These are phyloP conservation scores for Centrocercus urophasianus DNA, from an alignment of 2,113 vertebrate species.

Conservation along the genomic window DNA sequence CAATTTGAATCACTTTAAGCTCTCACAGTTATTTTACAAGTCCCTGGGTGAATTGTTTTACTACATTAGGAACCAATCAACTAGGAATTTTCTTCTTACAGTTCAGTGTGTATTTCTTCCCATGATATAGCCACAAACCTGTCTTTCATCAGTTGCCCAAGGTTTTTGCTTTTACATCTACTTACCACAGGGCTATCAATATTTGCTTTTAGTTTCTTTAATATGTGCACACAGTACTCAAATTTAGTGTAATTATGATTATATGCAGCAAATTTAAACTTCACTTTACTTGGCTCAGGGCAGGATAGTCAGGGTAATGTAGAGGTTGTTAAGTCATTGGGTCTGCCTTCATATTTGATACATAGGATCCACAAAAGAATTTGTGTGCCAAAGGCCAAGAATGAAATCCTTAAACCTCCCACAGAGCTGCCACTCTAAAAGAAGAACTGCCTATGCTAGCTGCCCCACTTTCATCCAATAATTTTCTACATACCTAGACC, in stretches of 20 bases:
- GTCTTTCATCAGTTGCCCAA: conserved; percentile 18
- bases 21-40: conserved; percentile 33
- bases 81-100: conserved; percentile 46
- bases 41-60: conserved; percentile 25
- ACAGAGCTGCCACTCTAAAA: conserved; percentile 19
- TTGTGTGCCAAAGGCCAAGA: conserved; percentile 10
- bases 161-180: conserved; percentile 11
- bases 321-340: neutral
- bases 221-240: neutral
- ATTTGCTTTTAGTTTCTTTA: neutral
- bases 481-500: neutral
- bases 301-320: neutral
- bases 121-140: neutral
- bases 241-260: conserved; percentile 15
- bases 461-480: neutral
- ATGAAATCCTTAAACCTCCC: conserved; percentile 9
- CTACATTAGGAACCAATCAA: conserved; percentile 33
- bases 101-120: conserved; percentile 19
- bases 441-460: neutral
- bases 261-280: neutral
- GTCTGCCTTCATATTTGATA: neutral
- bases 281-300: neutral
- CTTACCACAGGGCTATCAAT: conserved; percentile 11
- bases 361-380: neutral
- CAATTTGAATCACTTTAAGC: conserved; percentile 35